Conservation (phyloP, 2,888 invertebrate species). For the Thera obeliscata region DNA sequence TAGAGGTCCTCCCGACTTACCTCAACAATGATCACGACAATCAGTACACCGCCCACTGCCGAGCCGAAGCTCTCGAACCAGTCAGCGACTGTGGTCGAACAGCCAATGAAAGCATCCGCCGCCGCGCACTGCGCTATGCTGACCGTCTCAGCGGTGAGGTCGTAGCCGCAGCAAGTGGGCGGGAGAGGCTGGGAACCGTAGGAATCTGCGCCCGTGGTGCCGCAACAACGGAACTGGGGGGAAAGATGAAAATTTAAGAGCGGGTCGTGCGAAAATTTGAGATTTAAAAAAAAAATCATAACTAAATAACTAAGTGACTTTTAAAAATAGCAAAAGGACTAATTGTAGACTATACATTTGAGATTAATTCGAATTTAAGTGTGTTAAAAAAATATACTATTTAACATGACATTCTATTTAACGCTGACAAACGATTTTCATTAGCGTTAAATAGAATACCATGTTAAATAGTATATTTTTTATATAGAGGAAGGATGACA, state of each 20-base stretch:
- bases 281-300: no score
- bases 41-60: constrained; percentile 51
- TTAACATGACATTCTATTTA: no score
- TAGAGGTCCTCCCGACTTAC: constrained; percentile 40
- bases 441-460: no score
- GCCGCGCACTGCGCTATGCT: not conserved
- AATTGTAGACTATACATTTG: no score
- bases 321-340: no score
- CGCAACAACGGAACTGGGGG: constrained; percentile 68
- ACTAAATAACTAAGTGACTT: no score
- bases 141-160: not conserved
- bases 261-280: no score
- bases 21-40: constrained; percentile 59
- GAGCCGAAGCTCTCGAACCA: constrained; percentile 60
- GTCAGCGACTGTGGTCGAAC: constrained; percentile 45
- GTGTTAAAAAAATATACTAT: no score
- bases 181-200: constrained; percentile 53
- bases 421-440: no score
- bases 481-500: no score
- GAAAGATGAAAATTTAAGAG: not conserved
- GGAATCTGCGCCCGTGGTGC: constrained; percentile 54
- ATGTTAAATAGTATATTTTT: no score
- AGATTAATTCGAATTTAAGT: no score
- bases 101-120: constrained; percentile 52
- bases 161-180: constrained; percentile 52